Percentiles rank a stretch among this genome's conserved stretches.
Evolutionary conservation across 2,113 vertebrate genomes (phyloP).

Genomic region (Noturus placidus): DNA sequence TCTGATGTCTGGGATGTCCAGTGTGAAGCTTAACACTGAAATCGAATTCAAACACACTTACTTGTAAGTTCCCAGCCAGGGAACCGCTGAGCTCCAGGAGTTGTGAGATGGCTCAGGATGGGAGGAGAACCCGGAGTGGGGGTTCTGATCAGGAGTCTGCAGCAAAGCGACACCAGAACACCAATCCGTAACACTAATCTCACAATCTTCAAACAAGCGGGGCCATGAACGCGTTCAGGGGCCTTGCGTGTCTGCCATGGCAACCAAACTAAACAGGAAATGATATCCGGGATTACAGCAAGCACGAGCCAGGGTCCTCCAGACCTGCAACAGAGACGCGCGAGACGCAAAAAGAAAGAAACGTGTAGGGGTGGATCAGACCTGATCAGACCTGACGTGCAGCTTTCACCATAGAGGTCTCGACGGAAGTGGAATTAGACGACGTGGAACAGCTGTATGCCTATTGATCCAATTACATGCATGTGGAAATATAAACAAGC

Average conservation of each 20-base stretch:
- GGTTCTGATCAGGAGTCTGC: not conserved
- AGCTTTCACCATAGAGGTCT: not conserved
- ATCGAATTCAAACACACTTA: not conserved
- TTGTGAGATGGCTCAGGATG: not conserved
- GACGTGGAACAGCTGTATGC: conserved; percentile 63
- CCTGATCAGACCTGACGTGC: not conserved
- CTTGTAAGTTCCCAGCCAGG: conserved; percentile 8
- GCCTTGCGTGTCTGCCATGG: conserved; percentile 46
- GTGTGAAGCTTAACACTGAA: not conserved
- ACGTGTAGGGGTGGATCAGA: not conserved
- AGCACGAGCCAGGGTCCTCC: conserved; percentile 5
- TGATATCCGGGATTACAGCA: conserved; percentile 25
- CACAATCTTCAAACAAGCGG: not conserved
- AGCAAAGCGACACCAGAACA: too few species aligned
- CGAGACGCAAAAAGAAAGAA: not conserved
- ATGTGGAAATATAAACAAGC: not conserved
- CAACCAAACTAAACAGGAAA: conserved; percentile 46
- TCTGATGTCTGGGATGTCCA: not conserved
- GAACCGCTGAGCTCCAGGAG: conserved; percentile 5
- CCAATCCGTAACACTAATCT: not conserved
- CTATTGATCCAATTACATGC: conserved; percentile 76
- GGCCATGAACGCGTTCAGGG: not conserved
- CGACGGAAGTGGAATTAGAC: conserved; percentile 63
- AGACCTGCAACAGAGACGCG: not conserved
- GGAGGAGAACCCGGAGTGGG: too few species aligned